Evolutionary conservation across 2,888 invertebrate species (phyloP).

Genomic region (Ophion ventricosus): DNA sequence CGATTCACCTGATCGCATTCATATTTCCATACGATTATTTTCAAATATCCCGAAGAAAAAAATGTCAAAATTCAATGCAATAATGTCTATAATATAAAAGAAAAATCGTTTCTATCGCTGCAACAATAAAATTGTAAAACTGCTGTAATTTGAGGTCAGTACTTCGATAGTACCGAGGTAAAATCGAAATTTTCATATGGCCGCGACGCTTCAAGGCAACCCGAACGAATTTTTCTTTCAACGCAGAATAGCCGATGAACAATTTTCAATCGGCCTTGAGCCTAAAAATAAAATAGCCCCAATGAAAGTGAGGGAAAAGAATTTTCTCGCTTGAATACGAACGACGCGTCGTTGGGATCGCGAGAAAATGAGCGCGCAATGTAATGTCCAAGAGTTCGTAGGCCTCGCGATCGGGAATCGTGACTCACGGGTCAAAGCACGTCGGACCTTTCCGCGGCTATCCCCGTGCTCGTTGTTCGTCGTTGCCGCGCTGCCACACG

Average conservation of each 20-base stretch:
- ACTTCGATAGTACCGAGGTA: no score
- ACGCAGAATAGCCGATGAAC: neutral
- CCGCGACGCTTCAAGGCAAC: no score
- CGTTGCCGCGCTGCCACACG: slow-evolving; percentile 16
- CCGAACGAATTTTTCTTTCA: neutral
- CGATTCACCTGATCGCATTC: no score
- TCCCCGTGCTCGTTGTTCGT: slow-evolving; percentile 42
- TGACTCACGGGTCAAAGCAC: slow-evolving; percentile 71
- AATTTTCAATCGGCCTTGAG: neutral
- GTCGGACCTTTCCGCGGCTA: slow-evolving; percentile 63
- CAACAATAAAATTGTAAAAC: no score
- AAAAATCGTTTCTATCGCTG: no score
- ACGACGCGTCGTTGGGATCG: slow-evolving; percentile 30
- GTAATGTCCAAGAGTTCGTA: slow-evolving; percentile 64
- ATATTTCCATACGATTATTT: no score
- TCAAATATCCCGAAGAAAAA: no score
- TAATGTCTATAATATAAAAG: no score
- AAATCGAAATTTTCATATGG: no score
- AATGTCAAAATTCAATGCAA: no score
- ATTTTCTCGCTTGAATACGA: slow-evolving; percentile 8
- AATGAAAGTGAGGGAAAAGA: neutral
- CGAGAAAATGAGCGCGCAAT: slow-evolving; percentile 49
- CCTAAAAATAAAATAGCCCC: neutral
- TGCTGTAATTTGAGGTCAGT: no score
- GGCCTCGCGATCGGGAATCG: slow-evolving; percentile 60